Base-by-base conservation (phyloP, 1,140 invertebrate genomes). In the Aplysia californica region DNA sequence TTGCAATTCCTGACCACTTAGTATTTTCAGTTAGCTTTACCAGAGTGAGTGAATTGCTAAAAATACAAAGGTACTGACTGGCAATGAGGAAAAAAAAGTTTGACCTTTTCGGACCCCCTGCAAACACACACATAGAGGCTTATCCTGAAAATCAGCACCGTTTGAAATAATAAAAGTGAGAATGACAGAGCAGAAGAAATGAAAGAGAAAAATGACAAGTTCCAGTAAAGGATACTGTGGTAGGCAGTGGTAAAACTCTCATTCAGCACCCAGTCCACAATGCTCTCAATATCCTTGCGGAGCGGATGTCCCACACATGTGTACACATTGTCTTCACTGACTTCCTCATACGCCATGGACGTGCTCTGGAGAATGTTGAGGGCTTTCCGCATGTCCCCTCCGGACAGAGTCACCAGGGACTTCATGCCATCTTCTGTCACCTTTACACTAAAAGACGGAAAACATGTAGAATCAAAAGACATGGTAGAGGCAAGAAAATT, bases 311-410 rank as follows among this genome's bases (percentile, higher is more conserved):
- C 98, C 26, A 99, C 96, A 90, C 98, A 99, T 3, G 93, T 93
- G 88, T 99, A 99, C 1, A 99, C 97, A 89, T 94, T 96, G 77
- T 97, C 93, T 91, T 98, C 96, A 80, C 93, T 95, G 0, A 99
- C 95, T 78, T 92, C 90, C 82, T 95, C 94, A 89, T 94, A 97
- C 6, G 97, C 97, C 90, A 94, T 91, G 65, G 94, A 94, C 76
- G 97, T 96, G 90, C 96, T 97, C 91, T 99, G 92, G 35, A 99
- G 91, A 68, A 99, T 95, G 91, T 99, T 99, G 2, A 99, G 87
- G 18, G 98, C 96, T 90, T 96, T 96, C 83, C 98, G 92, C 98
- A 99, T 99, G 90, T 99, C 98, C n/a, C 98, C 98, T 77, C 94
- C 94, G 2, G 96, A 95, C 2, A 99, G 91, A 10, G 94, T 94